Percentiles rank a stretch among this genome's conserved stretches.
phyloP scores from a whole-genome alignment of 2,113 vertebrate genomes.

The Aphelocoma coerulescens region DNA sequence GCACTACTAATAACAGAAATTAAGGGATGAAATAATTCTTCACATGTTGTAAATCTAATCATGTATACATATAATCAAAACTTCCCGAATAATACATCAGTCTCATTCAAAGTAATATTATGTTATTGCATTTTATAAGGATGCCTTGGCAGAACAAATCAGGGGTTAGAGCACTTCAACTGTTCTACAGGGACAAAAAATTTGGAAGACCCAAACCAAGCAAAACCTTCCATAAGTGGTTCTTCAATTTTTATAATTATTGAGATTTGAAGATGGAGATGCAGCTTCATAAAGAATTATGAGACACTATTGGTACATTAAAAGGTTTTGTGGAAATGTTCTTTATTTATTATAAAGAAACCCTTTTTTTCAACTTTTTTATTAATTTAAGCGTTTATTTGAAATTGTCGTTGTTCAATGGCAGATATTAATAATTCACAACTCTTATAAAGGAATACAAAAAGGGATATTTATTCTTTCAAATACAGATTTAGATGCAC shows the following conservation, averaged over 20 bases:
- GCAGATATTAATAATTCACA: constrained; percentile 69
- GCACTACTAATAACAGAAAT: background rate
- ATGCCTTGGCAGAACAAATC: background rate
- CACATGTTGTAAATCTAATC: background rate
- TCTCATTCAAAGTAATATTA: background rate
- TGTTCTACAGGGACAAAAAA: background rate
- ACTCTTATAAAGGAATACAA: constrained; percentile 54
- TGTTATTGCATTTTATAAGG: background rate
- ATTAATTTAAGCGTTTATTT: constrained; percentile 67
- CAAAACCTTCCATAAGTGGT: background rate
- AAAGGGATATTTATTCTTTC: constrained; percentile 52
- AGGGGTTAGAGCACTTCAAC: background rate
- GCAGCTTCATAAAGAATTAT: background rate
- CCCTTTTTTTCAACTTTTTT: background rate
- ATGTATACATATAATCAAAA: background rate
- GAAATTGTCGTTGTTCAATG: constrained; percentile 62
- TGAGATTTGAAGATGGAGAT: background rate
- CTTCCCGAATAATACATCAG: background rate
- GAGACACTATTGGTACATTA: background rate
- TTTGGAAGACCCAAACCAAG: background rate
- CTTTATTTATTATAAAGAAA: constrained; percentile 62
- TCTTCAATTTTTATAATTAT: background rate
- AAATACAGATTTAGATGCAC: constrained; percentile 50
- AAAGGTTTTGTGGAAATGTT: constrained; percentile 59
- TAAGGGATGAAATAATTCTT: background rate